Evolutionary conservation across 2,113 vertebrate genomes (phyloP), one percentile per base, ranked within the genome.

Genomic region (Oreochromis tanganicae): DNA sequence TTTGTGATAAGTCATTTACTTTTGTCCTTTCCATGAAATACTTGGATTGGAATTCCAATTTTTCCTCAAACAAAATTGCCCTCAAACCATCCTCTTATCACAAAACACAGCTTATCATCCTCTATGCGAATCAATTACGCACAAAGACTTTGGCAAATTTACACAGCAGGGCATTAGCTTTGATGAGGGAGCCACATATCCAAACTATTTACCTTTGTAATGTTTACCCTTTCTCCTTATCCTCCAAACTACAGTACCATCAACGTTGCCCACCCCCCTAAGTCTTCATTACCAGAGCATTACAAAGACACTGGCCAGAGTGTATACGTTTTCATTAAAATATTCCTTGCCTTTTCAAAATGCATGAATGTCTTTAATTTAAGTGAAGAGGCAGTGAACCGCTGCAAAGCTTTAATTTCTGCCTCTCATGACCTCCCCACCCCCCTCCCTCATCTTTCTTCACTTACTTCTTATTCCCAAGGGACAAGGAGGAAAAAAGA

Each of bases 321-420:
- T 85, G 79, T 87, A 83, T 90, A 92, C 82, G 61, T 91, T 96
- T 94, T 89, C 92, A 94, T 94, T 94, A 91, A 91, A 93, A 79
- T 24, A 34, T 83, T 79, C 81, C 78, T 61, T 78, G 68, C 91
- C 85, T 88, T 75, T 88, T 91, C 86, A 93, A 86, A 95, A 93
- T 89, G 89, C 90, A 90, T 84, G 85, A 79, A 91, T 80, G 80
- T 91, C 84, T 92, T 87, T 92, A 92, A 95, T 94, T 94, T 85
- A 94, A 94, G 90, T 88, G 79, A 87, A 88, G 88, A 94, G 81
- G 87, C 94, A 93, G 83, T 86, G 88, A 94, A 93, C 91, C 83
- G 36, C 80, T 81, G 81, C 90, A 93, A 94, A 95, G 93, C 92
- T 93, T 95, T 95, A 88, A 96, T 95, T 95, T 94, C 85, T 88